phyloP scores from a whole-genome alignment of 2,113 vertebrate genomes.

The Prunella himalayana region DNA sequence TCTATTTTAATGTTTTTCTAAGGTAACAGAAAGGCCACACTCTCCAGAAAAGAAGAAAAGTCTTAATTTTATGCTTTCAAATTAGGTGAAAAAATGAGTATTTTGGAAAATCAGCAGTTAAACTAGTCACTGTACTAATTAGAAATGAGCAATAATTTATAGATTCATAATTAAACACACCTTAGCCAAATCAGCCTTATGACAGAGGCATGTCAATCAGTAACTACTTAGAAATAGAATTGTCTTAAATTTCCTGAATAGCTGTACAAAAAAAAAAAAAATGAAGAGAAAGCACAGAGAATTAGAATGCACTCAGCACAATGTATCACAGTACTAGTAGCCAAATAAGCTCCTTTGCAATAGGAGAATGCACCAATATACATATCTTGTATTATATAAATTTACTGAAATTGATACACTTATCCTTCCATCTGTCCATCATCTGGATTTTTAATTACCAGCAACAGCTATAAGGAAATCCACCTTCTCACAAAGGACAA shows the following conservation, averaged over 20 bases:
- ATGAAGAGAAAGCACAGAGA: not conserved
- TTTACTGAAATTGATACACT: not conserved
- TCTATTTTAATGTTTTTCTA: not conserved
- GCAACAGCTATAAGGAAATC: not conserved
- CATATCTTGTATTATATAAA: not conserved
- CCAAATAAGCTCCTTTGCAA: not conserved
- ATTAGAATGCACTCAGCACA: not conserved
- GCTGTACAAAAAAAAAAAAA: not conserved
- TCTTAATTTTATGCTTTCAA: not conserved
- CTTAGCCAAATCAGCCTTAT: not conserved
- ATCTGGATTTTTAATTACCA: not conserved
- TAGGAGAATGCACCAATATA: not conserved
- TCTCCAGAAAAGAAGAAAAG: not conserved
- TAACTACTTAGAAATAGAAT: not conserved
- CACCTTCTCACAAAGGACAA: not conserved
- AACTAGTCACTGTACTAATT: not conserved
- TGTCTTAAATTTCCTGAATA: not conserved
- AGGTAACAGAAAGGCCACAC: not conserved
- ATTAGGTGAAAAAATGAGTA: not conserved
- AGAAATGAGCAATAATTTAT: not conserved
- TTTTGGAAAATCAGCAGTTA: not conserved
- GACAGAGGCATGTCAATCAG: not conserved
- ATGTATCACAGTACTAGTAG: not conserved
- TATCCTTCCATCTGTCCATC: not conserved
- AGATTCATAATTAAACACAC: not conserved